Evolutionary conservation across 2,113 vertebrate species (phyloP).

Genomic region (Phrynosoma platyrhinos): DNA sequence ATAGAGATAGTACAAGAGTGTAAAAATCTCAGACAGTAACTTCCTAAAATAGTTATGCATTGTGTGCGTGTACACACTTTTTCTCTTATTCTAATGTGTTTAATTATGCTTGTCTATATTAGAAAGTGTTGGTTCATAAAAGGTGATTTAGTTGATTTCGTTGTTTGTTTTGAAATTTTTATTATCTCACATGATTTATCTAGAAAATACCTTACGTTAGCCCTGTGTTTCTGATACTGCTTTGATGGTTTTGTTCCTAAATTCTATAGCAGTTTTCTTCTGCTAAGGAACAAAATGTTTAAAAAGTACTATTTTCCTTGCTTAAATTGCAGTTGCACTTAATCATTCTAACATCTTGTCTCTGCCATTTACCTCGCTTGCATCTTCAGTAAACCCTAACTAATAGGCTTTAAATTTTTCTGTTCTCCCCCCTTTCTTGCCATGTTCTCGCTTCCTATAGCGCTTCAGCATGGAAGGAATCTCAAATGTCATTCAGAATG

Average conservation of each 20-base stretch:
- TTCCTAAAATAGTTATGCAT: background rate
- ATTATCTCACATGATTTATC: background rate
- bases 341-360: slow-evolving; percentile 67
- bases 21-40: background rate
- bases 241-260: background rate
- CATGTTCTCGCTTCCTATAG: slow-evolving; percentile 78
- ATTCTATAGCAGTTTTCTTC: background rate
- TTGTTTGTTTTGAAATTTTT: background rate
- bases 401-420: slow-evolving; percentile 80
- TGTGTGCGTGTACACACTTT: background rate
- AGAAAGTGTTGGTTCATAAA: background rate
- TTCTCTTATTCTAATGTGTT: background rate
- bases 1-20: background rate
- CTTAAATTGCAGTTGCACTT: slow-evolving; percentile 38
- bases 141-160: too few species aligned
- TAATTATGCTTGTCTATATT: background rate
- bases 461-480: slow-evolving; percentile 98
- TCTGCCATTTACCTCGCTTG: slow-evolving; percentile 57
- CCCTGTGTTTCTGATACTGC: slow-evolving; percentile 12
- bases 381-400: slow-evolving; percentile 57
- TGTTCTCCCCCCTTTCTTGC: slow-evolving; percentile 75
- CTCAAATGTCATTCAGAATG: slow-evolving; percentile 97
- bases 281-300: slow-evolving; percentile 48
- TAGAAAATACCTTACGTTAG: background rate
- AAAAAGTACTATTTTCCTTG: slow-evolving; percentile 42